Conservation (phyloP, 2,797 vertebrate species). For the Leptatherina wallacei region DNA sequence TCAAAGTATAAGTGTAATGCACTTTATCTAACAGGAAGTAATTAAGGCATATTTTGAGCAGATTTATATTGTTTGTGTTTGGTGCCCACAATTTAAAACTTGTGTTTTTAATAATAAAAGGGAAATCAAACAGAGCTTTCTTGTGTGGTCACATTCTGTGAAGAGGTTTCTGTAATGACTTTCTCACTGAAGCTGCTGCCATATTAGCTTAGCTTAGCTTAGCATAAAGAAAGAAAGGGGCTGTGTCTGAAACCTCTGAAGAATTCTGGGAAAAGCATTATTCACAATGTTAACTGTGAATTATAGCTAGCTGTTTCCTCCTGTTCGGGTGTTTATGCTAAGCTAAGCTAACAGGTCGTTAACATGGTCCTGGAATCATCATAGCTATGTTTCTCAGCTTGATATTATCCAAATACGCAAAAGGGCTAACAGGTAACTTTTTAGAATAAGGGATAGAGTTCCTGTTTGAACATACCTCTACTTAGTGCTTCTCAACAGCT, state of each 20-base stretch:
- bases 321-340: neutral
- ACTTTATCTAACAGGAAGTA: constrained; percentile 62
- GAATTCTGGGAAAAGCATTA: neutral
- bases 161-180: neutral
- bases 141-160: constrained; percentile 1
- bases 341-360: neutral
- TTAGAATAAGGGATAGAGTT: neutral
- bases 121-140: constrained; percentile 10
- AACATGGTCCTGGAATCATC: neutral
- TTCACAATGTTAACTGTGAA: neutral
- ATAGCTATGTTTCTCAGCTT: neutral
- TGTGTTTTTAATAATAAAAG: constrained; percentile 36
- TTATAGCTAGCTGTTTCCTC: neutral
- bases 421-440: neutral
- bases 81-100: constrained; percentile 13
- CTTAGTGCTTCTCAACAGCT: neutral
- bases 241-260: neutral
- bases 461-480: neutral
- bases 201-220: neutral
- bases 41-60: constrained; percentile 40
- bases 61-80: constrained; percentile 38
- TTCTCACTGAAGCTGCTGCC: neutral
- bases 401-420: neutral
- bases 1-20: constrained; percentile 50
- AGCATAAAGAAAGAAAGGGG: neutral